Base-by-base conservation (phyloP, 2,113 vertebrate species). In the Diphyllodes magnificus region DNA sequence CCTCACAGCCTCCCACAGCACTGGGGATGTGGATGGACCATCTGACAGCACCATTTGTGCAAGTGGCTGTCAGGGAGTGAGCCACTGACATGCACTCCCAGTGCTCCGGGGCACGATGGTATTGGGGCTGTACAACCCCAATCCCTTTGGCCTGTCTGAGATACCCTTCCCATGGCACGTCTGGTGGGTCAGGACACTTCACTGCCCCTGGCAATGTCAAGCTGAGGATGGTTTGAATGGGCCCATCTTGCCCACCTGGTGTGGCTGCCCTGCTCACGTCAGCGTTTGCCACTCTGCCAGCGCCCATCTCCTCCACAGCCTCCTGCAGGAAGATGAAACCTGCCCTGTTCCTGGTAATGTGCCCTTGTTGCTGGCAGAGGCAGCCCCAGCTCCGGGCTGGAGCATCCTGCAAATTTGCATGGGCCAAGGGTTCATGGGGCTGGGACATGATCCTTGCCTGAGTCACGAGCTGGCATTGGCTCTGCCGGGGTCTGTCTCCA, bases 121-220 rank as follows among this genome's bases (percentile, higher is more conserved):
- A 44, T 14, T 0, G n/a, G 47, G 57, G 49, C 39, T 0, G 0
- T 12, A 8, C 0, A 1, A 39, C 16, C 44, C 75, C 37, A 35
- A 30, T 24, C 4, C 37, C 31, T 49, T 40, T 0, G 0, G 14
- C 13, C 9, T 53, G 8, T 9, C 24, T 0, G 0, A 45, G 45
- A 50, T 19, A 31, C 13, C 40, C 39, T 31, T 54, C 31, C 64
- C 2, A 4, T 1, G 13, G 40, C 84, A 69, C 0, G 0, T 50
- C 49, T 22, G 3, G 13, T 3, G 0, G 30, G 22, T 59, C 2
- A 15, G 50, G 50, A 39, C 22, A 40, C 56, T 37, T 33, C 2
- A 3, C 1, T 2, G 63, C 1, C 2, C 63, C 42, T 4, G 37
- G 37, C 45, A 84, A 10, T 3, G 0, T 16, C 2, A 6, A 44